These are phyloP conservation scores for Dicrostonyx torquatus DNA, from an alignment of 2,797 vertebrate genomes.

Conservation along the genomic window DNA sequence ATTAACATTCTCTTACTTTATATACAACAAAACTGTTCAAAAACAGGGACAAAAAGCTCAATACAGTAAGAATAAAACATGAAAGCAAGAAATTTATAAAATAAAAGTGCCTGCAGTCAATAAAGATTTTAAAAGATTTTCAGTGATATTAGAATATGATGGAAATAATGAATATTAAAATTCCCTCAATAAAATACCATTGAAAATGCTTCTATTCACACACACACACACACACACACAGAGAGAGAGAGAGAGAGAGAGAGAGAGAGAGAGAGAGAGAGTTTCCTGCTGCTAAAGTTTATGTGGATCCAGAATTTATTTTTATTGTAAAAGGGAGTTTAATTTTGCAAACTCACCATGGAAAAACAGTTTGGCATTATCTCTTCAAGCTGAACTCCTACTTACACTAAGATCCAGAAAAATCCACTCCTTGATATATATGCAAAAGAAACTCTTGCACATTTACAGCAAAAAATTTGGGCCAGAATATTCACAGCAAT, in stretches of 20 bases:
- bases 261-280: too few species aligned
- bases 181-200: background rate
- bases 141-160: background rate
- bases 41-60: background rate
- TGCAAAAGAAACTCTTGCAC: slow-evolving; percentile 78
- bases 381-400: slow-evolving; percentile 70
- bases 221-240: background rate
- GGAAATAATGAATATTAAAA: slow-evolving; percentile 23
- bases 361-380: slow-evolving; percentile 74
- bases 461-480: slow-evolving; percentile 76
- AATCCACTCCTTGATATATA: slow-evolving; percentile 71
- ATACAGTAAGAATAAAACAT: background rate
- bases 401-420: slow-evolving; percentile 75
- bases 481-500: slow-evolving; percentile 76
- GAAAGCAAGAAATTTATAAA: slow-evolving; percentile 22
- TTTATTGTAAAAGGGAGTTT: slow-evolving; percentile 62
- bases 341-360: slow-evolving; percentile 70
- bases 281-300: background rate
- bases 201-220: background rate
- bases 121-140: slow-evolving; percentile 44
- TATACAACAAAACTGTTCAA: slow-evolving; percentile 5
- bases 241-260: too few species aligned
- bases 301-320: slow-evolving; percentile 45
- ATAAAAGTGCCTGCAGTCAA: background rate
- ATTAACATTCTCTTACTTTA: background rate